phyloP scores from a whole-genome alignment of 2,888 invertebrate species.

The Chouioia cunea region DNA sequence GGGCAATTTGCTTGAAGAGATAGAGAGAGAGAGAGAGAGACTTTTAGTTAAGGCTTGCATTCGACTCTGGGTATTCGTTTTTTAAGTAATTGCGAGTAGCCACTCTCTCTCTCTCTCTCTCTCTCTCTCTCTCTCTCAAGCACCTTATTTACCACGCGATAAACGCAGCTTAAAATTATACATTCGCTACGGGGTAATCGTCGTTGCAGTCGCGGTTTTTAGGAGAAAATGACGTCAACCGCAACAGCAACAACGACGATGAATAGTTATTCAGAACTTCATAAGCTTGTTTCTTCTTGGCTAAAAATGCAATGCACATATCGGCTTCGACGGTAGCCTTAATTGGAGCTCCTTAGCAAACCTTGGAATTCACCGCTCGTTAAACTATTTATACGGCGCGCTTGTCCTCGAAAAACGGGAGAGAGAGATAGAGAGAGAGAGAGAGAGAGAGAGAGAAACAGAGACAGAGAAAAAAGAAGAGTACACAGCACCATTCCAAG shows the following conservation, averaged over 20 bases:
- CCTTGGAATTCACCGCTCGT: slow-evolving; percentile 26
- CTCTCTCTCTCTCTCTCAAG: slow-evolving; percentile 2
- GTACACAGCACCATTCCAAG: slow-evolving; percentile 10
- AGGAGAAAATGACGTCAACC: slow-evolving; percentile 22
- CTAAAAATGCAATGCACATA: no score
- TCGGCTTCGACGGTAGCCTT: no score
- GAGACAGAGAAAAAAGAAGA: slow-evolving; percentile 3
- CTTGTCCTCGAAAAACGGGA: neutral
- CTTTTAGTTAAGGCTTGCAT: slow-evolving; percentile 61
- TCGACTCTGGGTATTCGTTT: slow-evolving; percentile 10
- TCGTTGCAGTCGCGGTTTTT: slow-evolving; percentile 21
- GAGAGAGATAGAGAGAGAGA: slow-evolving; percentile 5
- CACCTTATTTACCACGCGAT: slow-evolving; percentile 38
- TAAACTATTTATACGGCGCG: slow-evolving; percentile 30
- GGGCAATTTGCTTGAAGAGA: slow-evolving; percentile 66
- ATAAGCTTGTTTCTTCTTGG: no score
- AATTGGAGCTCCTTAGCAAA: neutral
- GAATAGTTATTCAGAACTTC: no score
- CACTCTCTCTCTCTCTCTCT: slow-evolving; percentile 49
- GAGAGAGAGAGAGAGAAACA: slow-evolving; percentile 6
- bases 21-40: no score
- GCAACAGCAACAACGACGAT: slow-evolving; percentile 3
- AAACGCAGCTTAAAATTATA: slow-evolving; percentile 21
- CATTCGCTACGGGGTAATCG: slow-evolving; percentile 6
- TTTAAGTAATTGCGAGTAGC: neutral